Evolutionary conservation across 2,888 invertebrate genomes (phyloP).

Genomic region (Neoitamus cyanurus): DNA sequence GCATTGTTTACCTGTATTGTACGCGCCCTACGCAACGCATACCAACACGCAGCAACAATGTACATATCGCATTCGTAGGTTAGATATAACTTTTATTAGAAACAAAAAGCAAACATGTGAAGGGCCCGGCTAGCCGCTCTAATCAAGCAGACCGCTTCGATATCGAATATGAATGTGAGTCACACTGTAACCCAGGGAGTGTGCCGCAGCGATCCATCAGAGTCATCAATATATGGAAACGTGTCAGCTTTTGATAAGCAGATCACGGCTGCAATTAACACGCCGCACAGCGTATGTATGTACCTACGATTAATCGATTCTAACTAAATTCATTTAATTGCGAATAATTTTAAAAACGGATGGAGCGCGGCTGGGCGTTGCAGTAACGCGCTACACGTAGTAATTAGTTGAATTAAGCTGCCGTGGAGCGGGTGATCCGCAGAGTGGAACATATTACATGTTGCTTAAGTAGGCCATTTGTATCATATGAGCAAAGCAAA

Average conservation of each 20-base stretch:
- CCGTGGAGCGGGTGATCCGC: constrained; percentile 2
- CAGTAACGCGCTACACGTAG: constrained; percentile 19
- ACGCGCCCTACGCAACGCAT: background rate
- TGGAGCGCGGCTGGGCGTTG: background rate
- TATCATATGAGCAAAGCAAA: constrained; percentile 47
- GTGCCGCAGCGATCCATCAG: background rate
- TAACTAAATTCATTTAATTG: constrained; percentile 11
- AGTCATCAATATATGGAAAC: background rate
- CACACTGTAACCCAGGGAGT: background rate
- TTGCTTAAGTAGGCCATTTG: constrained; percentile 52
- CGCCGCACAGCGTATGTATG: background rate
- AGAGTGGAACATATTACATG: constrained; percentile 43
- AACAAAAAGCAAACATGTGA: background rate
- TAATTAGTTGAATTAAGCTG: constrained; percentile 22
- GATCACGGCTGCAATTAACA: background rate
- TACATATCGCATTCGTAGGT: constrained; percentile 23
- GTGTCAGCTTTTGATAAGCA: background rate
- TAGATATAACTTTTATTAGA: background rate
- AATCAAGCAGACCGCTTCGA: constrained; percentile 3
- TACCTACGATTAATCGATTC: constrained; percentile 26
- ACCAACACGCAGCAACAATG: constrained; percentile 12
- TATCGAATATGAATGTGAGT: background rate
- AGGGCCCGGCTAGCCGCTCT: background rate
- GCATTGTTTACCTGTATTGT: background rate
- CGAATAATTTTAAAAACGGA: background rate